Percentiles rank a stretch among this genome's conserved stretches.
These are phyloP conservation scores for Belgica antarctica DNA, from an alignment of 2,888 invertebrate species.

Conservation along the genomic window DNA sequence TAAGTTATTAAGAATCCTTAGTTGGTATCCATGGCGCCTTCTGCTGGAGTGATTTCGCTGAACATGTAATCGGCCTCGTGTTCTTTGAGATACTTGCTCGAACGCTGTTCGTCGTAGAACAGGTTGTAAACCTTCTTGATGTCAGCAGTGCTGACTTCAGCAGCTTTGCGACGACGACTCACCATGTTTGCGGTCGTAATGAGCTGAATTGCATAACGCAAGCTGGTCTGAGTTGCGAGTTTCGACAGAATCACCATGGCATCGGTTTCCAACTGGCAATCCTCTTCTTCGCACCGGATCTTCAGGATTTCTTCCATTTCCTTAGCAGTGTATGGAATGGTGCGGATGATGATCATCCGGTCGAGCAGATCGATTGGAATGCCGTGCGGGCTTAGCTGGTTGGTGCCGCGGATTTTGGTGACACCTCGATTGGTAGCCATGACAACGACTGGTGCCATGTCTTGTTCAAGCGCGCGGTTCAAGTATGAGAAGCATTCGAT, in stretches of 20 bases:
- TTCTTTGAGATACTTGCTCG: conserved; percentile 89
- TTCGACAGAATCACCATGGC: conserved; percentile 87
- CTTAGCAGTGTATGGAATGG: conserved; percentile 80
- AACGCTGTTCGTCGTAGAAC: conserved; percentile 91
- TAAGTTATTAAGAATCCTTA: conserved; percentile 45
- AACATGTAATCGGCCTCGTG: conserved; percentile 97
- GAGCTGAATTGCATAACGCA: conserved; percentile 95
- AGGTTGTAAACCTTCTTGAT: conserved; percentile 92
- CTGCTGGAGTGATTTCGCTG: conserved; percentile 57
- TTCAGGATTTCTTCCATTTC: conserved; percentile 90
- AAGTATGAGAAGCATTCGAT: conserved; percentile 98
- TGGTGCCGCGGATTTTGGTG: conserved; percentile 91
- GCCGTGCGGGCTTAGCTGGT: conserved; percentile 92
- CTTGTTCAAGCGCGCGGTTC: conserved; percentile 94
- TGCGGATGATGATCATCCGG: conserved; percentile 91
- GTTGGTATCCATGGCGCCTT: conserved; percentile 27
- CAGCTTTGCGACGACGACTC: conserved; percentile 82
- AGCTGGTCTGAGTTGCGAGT: conserved; percentile 88
- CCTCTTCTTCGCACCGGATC: conserved; percentile 96
- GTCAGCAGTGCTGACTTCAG: conserved; percentile 81
- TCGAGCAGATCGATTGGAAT: conserved; percentile 96
- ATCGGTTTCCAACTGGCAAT: conserved; percentile 89
- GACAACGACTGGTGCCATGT: conserved; percentile 95
- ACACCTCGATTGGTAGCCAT: conserved; percentile 98
- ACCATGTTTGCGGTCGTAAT: conserved; percentile 95